phyloP scores from a whole-genome alignment of 2,113 vertebrate species.

The Spea multiplicata region DNA sequence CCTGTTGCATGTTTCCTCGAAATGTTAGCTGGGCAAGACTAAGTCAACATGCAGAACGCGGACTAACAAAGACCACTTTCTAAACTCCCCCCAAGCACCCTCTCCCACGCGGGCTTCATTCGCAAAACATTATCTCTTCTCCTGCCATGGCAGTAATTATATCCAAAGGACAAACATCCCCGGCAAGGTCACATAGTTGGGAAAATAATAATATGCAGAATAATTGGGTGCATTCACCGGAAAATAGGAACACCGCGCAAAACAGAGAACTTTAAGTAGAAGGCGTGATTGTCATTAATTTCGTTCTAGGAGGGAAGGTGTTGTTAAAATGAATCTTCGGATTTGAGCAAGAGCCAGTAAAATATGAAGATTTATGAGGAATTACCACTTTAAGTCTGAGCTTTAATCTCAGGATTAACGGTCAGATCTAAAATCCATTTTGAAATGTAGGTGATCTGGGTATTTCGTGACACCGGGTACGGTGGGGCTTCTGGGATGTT shows the following conservation, averaged over 20 bases:
- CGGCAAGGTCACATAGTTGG: constrained; percentile 8
- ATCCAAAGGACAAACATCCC: neutral
- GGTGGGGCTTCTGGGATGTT: too few species aligned
- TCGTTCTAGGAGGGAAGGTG: neutral
- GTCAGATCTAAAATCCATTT: too few species aligned
- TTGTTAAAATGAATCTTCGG: neutral
- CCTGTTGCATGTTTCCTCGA: constrained; percentile 45
- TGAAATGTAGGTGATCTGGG: too few species aligned
- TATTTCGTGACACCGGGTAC: too few species aligned
- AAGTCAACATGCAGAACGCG: constrained; percentile 42
- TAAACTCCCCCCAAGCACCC: neutral
- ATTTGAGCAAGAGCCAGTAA: too few species aligned
- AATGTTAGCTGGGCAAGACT: constrained; percentile 39
- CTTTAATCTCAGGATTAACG: too few species aligned
- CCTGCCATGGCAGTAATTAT: neutral
- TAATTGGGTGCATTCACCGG: neutral
- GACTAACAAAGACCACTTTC: constrained; percentile 33
- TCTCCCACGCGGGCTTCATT: neutral
- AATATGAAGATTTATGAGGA: too few species aligned
- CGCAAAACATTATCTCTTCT: constrained; percentile 23
- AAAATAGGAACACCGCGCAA: neutral
- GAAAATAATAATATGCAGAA: neutral
- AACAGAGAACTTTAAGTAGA: neutral
- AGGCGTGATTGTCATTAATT: neutral
- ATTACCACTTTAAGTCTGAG: too few species aligned